A percentile compares a stretch with the other conserved stretches of the same genome.
phyloP scores from a whole-genome alignment of 2,797 vertebrate genomes.

The Pelobates cultripes region DNA sequence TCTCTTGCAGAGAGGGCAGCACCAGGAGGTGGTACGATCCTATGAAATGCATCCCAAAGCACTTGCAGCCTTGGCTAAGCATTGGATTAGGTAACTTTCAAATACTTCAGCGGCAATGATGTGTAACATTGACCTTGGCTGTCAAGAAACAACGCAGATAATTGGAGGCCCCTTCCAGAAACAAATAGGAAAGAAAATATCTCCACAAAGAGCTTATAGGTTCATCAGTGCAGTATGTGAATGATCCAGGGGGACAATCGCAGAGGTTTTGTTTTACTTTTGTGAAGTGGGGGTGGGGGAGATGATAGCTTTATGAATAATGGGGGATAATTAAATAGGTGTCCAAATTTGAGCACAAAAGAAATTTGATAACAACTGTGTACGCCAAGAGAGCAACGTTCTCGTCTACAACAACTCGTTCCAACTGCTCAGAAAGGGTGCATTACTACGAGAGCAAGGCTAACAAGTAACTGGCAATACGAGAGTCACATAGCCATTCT shows the following conservation, averaged over 20 bases:
- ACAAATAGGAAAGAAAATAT: neutral
- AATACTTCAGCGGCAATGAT: slow-evolving; percentile 34
- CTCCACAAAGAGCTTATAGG: neutral
- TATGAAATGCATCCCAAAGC: slow-evolving; percentile 2
- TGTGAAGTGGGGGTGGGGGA: too few relatives aligned
- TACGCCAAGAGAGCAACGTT: too few relatives aligned
- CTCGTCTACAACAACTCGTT: too few relatives aligned
- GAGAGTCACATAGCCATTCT: too few relatives aligned
- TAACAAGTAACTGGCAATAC: too few relatives aligned
- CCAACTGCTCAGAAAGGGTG: too few relatives aligned
- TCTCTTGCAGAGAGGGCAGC: neutral
- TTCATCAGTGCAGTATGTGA: neutral
- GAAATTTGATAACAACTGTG: too few relatives aligned
- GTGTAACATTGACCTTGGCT: slow-evolving; percentile 38
- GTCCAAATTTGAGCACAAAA: neutral
- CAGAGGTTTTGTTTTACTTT: neutral
- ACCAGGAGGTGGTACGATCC: neutral
- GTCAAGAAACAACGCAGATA: slow-evolving; percentile 12
- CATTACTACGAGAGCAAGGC: too few relatives aligned
- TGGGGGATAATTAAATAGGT: neutral
- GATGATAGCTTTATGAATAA: neutral
- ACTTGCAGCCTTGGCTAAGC: neutral
- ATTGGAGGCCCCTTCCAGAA: slow-evolving; percentile 4
- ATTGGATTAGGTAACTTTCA: slow-evolving; percentile 9
- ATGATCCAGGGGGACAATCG: neutral